These are phyloP conservation scores for Epirrhoe tristata DNA, from an alignment of 2,888 invertebrate species.

Conservation along the genomic window DNA sequence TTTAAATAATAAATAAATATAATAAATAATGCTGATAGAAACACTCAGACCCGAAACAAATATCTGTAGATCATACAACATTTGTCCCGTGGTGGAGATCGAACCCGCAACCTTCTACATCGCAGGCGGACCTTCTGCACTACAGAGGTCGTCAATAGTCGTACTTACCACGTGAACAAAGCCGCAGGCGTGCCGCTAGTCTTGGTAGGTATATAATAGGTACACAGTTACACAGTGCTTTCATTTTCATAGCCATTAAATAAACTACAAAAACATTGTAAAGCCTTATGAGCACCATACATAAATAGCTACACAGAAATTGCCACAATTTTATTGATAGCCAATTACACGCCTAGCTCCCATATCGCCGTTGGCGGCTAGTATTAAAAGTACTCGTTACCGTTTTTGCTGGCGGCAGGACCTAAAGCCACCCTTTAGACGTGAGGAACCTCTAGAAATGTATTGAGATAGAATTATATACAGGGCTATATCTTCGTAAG, in stretches of 20 bases:
- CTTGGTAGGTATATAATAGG: neutral
- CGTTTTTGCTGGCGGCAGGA: slow-evolving; percentile 46
- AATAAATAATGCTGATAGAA: too few species aligned
- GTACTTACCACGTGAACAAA: too few species aligned
- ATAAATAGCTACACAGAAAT: slow-evolving; percentile 14
- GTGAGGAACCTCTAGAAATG: slow-evolving; percentile 32
- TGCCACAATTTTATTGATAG: slow-evolving; percentile 23
- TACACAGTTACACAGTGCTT: neutral
- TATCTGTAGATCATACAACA: too few species aligned
- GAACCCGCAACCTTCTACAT: too few species aligned
- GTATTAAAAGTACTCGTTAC: slow-evolving; percentile 42
- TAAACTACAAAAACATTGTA: neutral
- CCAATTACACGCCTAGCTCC: slow-evolving; percentile 33
- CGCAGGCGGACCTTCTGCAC: too few species aligned
- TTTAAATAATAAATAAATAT: too few species aligned
- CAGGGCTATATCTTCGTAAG: too few species aligned
- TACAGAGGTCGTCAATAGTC: too few species aligned
- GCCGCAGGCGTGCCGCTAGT: too few species aligned
- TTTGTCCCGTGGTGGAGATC: too few species aligned
- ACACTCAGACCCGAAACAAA: too few species aligned
- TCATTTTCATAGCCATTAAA: neutral
- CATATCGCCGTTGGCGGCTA: slow-evolving; percentile 30
- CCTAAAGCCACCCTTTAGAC: slow-evolving; percentile 38
- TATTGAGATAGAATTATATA: slow-evolving; percentile 1
- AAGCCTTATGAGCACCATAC: neutral